Conservation (phyloP, 2,113 vertebrate species). For the Pseudorhombus dupliciocellatus region DNA sequence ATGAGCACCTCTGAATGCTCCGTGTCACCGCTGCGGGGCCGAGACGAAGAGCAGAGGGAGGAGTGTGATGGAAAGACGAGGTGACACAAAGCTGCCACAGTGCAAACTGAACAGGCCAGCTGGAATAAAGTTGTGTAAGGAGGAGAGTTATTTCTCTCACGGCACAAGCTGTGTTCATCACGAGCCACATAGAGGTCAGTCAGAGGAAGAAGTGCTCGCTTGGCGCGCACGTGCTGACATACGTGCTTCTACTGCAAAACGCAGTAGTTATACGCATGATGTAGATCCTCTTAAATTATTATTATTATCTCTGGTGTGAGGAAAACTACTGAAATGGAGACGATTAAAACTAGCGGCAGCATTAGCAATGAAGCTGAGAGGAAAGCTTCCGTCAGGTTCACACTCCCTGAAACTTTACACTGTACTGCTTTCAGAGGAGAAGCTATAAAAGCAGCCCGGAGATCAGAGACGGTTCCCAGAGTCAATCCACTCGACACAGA, state of each 20-base stretch:
- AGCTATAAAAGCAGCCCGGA: neutral
- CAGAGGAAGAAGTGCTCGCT: neutral
- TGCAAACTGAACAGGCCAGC: conserved; percentile 53
- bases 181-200: conserved; percentile 50
- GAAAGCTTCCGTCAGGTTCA: neutral
- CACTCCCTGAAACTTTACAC: neutral
- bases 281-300: neutral
- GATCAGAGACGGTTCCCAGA: neutral
- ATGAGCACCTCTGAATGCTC: conserved; percentile 11
- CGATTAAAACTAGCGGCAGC: too few species aligned
- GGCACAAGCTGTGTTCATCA: conserved; percentile 40
- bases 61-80: conserved; percentile 42
- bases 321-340: too few species aligned
- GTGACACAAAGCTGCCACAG: conserved; percentile 58
- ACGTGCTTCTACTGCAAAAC: conserved; percentile 14
- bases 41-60: conserved; percentile 29
- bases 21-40: conserved; percentile 34
- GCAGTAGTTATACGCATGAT: neutral
- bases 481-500: too few species aligned
- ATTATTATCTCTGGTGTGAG: too few species aligned
- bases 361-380: neutral
- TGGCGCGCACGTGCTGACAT: conserved; percentile 15
- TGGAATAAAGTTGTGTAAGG: conserved; percentile 52
- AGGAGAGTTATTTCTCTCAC: conserved; percentile 53
- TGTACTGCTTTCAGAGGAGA: too few species aligned